Evolutionary conservation across 92 coral and sea anemone species (phyloP), one percentile per base, ranked within the genome.

Genomic region (Epizoanthus fatuus): DNA sequence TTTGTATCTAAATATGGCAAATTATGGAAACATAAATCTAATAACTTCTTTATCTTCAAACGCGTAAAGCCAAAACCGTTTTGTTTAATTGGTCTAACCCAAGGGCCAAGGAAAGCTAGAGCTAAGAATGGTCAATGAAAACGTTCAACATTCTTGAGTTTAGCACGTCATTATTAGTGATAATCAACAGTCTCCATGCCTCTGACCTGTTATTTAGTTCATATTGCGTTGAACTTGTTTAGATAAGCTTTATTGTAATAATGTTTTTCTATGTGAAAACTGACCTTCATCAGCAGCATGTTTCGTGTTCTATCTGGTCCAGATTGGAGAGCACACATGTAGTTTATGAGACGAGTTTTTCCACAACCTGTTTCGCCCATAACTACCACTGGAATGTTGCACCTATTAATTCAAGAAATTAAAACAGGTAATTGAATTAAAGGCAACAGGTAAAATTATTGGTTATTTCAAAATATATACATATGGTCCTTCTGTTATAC

Each of bases 291-390:
- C 5, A 95, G 82, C 59, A 95, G 83, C 95, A 95, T 87, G 88
- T 95, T 95, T 73, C 92, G 74, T 15, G 89, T 88, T 40, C 87
- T 86, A 4, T 57, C 62, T 2, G 76, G 83, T 29, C 98, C 98
- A 9, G 95, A 86, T 70, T 95, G 98, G 7, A 95, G 77, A 14
- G 87, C 98, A 58, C 98, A 92, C 95, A 94, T 92, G 84, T 89
- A 94, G 60, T 92, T 93, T 47, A 94, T 94, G 37, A 94, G 84
- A 19, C 93, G 94, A 6, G 98, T 94, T 86, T 94, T 94, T 5
- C 98, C 98, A 85, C 98, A 94, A 11, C 98, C 98, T 4, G 98
- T 94, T 86, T 94, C 98, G 15, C 98, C 98, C 98, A 94, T 94
- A 32, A 94, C 84, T 59, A 94, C 87, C 63, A 94, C 98, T 39